A percentile compares a stretch with the other conserved stretches of the same genome.
Evolutionary conservation across 2,888 invertebrate species (phyloP).

Genomic region (Lycocerus yunnanus): DNA sequence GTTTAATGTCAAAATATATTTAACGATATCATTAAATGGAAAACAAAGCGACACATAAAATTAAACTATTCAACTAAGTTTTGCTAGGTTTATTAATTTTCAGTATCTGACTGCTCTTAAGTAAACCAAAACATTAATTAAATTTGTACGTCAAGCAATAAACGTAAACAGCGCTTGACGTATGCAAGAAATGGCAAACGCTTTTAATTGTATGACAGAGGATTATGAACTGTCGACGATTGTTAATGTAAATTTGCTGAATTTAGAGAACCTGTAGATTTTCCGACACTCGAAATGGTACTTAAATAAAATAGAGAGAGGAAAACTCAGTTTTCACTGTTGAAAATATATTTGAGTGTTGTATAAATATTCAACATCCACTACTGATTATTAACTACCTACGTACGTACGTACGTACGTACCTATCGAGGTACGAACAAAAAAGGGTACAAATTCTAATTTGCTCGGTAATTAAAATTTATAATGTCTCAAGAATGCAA

Average conservation of each 20-base stretch:
- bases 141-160: slow-evolving; percentile 36
- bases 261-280: slow-evolving; percentile 40
- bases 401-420: neutral
- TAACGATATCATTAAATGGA: slow-evolving; percentile 6
- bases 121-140: slow-evolving; percentile 37
- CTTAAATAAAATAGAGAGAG: slow-evolving; percentile 39
- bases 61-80: slow-evolving; percentile 15
- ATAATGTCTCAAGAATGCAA: slow-evolving; percentile 5
- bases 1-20: slow-evolving; percentile 4
- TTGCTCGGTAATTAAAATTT: slow-evolving; percentile 17
- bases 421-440: neutral
- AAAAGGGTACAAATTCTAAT: slow-evolving; percentile 14
- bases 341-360: slow-evolving; percentile 34
- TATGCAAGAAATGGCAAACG: slow-evolving; percentile 29
- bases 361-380: slow-evolving; percentile 40
- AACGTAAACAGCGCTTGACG: slow-evolving; percentile 36
- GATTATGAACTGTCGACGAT: slow-evolving; percentile 39
- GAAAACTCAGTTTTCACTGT: slow-evolving; percentile 34
- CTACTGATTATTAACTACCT: slow-evolving; percentile 21
- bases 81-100: slow-evolving; percentile 26
- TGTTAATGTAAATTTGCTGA: slow-evolving; percentile 37
- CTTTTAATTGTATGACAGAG: slow-evolving; percentile 34
- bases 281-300: slow-evolving; percentile 33
- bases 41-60: slow-evolving; percentile 16
- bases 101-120: slow-evolving; percentile 27